Conservation (phyloP, 35 echinoderm and acorn worm species). For the Ophioderma brevispina region DNA sequence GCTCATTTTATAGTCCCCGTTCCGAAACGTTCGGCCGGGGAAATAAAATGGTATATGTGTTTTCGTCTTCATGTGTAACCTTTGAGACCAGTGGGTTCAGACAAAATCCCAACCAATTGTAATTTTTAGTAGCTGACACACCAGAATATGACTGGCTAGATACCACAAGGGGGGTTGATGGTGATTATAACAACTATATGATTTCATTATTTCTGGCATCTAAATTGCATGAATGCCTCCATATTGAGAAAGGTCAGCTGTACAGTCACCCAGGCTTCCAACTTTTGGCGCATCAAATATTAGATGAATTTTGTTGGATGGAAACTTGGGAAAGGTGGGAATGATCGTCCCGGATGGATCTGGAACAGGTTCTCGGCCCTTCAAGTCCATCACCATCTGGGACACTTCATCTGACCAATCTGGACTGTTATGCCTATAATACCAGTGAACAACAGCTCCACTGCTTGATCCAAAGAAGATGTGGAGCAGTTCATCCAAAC, state of each 20-base stretch:
- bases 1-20: too few relatives aligned
- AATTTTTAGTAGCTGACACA: too few relatives aligned
- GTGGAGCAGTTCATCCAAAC: background rate
- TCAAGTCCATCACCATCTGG: background rate
- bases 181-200: too few relatives aligned
- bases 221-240: background rate
- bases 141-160: too few relatives aligned
- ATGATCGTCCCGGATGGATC: background rate
- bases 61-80: too few relatives aligned
- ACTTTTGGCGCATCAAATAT: background rate
- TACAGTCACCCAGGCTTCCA: background rate
- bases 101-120: too few relatives aligned
- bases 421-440: background rate
- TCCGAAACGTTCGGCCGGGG: too few relatives aligned
- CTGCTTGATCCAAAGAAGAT: background rate
- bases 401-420: background rate
- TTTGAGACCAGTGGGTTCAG: too few relatives aligned
- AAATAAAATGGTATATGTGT: too few relatives aligned
- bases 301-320: background rate
- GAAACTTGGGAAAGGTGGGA: background rate
- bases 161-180: too few relatives aligned
- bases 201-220: too few relatives aligned
- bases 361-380: background rate
- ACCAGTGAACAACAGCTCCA: slow-evolving; percentile 4
- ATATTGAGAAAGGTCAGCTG: background rate